phyloP scores from a whole-genome alignment of 2,888 invertebrate genomes.

The Drosophila leonis region DNA sequence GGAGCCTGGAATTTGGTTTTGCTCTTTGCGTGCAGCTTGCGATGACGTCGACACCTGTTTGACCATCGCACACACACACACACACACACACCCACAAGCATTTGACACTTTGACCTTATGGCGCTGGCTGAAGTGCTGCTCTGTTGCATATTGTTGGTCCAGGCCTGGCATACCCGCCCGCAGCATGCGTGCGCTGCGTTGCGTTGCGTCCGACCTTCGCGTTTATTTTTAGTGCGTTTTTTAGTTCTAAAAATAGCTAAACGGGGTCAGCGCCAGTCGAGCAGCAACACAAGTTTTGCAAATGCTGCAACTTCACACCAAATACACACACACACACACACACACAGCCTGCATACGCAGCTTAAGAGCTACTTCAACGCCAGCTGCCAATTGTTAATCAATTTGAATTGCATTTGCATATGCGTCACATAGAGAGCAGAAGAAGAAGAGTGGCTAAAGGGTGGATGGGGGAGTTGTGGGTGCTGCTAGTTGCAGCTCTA shows the following conservation, averaged over 20 bases:
- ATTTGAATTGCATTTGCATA: slow-evolving; percentile 45
- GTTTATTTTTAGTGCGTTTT: slow-evolving; percentile 77
- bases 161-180: slow-evolving; percentile 47
- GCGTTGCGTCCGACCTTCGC: slow-evolving; percentile 71
- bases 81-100: slow-evolving; percentile 17
- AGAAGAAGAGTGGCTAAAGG: neutral
- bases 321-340: slow-evolving; percentile 6
- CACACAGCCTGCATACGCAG: neutral
- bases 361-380: slow-evolving; percentile 1
- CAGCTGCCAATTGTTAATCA: slow-evolving; percentile 25
- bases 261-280: slow-evolving; percentile 73
- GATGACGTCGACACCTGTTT: slow-evolving; percentile 77
- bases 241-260: slow-evolving; percentile 41
- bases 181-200: slow-evolving; percentile 8
- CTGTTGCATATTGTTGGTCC: slow-evolving; percentile 11
- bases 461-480: neutral
- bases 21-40: slow-evolving; percentile 56
- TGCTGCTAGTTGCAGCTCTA: neutral
- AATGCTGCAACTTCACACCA: slow-evolving; percentile 30
- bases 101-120: slow-evolving; percentile 72
- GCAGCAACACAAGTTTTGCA: slow-evolving; percentile 31
- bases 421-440: slow-evolving; percentile 14
- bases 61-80: slow-evolving; percentile 56
- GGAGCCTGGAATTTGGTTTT: slow-evolving; percentile 13
- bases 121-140: slow-evolving; percentile 5